Percentiles rank a stretch among this genome's conserved stretches.
These are phyloP conservation scores for Microtus oregoni DNA, from an alignment of 2,113 vertebrate genomes.

Conservation along the genomic window DNA sequence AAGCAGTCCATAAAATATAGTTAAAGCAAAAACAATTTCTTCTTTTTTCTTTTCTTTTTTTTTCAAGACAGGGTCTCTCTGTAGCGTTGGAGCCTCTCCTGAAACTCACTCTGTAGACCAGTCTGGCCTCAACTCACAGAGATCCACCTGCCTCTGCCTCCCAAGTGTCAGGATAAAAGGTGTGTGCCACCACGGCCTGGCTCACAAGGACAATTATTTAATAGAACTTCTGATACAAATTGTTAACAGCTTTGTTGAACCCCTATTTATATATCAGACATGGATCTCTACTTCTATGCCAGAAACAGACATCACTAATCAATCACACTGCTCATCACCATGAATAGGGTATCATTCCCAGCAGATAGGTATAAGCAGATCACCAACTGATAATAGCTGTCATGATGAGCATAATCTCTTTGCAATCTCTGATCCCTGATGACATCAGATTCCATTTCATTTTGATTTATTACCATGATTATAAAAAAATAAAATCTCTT, in stretches of 20 bases:
- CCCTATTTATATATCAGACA: not conserved
- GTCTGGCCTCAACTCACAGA: no score
- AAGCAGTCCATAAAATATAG: not conserved
- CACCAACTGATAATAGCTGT: not conserved
- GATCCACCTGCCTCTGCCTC: no score
- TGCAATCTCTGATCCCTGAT: not conserved
- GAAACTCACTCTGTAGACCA: no score
- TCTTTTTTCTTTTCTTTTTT: no score
- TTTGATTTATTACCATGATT: not conserved
- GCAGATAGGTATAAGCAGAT: not conserved
- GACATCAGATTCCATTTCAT: not conserved
- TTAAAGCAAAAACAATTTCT: not conserved
- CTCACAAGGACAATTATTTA: conserved; percentile 1
- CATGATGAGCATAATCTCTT: not conserved
- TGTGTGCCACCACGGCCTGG: no score
- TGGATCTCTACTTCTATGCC: not conserved
- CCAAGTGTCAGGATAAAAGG: no score
- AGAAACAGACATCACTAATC: conserved; percentile 51
- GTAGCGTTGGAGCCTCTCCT: no score
- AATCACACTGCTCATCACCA: not conserved
- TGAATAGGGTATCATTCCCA: not conserved
- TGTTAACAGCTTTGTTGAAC: not conserved
- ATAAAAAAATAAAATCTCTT: not conserved
- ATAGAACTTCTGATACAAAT: not conserved
- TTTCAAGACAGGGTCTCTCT: no score